Conservation (phyloP, 2,888 invertebrate species). For the Elegia similella region DNA sequence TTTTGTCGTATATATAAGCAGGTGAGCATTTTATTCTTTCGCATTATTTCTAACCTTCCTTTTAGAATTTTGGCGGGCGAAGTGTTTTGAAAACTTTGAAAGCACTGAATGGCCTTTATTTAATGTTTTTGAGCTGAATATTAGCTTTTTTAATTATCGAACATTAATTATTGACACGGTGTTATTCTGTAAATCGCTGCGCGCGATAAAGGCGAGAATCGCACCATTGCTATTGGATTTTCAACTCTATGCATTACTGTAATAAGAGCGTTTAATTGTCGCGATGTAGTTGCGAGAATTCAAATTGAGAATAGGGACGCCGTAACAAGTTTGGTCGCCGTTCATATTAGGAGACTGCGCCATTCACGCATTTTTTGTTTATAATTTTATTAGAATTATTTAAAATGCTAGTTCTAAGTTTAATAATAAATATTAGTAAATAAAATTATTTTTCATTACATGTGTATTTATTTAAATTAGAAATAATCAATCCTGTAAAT, state of each 20-base stretch:
- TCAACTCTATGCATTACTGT: background rate
- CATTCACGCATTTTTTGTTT: constrained; percentile 24
- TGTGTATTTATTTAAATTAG: no score
- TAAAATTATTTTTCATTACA: no score
- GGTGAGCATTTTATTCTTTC: constrained; percentile 5
- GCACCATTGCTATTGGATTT: accelerated
- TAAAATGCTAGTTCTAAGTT: background rate
- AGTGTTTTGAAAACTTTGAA: constrained; percentile 8
- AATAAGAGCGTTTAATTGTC: constrained; percentile 45
- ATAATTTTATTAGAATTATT: background rate
- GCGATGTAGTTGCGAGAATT: constrained; percentile 32
- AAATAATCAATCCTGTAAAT: no score
- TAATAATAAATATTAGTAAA: background rate
- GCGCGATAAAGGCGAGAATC: constrained; percentile 27
- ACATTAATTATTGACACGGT: constrained; percentile 48
- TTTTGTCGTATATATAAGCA: background rate
- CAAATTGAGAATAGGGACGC: constrained; percentile 55
- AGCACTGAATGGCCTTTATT: constrained; percentile 26
- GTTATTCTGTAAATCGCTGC: constrained; percentile 60
- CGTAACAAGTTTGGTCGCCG: constrained; percentile 50
- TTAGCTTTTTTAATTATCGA: constrained; percentile 37
- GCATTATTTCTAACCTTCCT: constrained; percentile 7
- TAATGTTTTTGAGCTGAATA: constrained; percentile 17
- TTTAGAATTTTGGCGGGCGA: constrained; percentile 10
- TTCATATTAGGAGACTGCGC: constrained; percentile 31